Evolutionary conservation across 2,113 vertebrate genomes (phyloP).

Genomic region (Puntigrus tetrazona): DNA sequence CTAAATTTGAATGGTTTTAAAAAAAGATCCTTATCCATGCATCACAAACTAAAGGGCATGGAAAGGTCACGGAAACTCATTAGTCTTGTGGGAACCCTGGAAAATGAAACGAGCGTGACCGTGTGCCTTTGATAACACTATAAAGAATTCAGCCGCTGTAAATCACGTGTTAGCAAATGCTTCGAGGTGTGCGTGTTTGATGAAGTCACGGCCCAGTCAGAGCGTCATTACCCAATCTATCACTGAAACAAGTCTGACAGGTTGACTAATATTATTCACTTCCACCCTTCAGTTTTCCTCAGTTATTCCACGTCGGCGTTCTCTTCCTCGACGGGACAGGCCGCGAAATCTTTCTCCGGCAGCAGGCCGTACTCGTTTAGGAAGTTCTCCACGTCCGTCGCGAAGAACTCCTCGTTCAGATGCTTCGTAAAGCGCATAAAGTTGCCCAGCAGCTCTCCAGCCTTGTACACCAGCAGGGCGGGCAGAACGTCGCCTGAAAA

Average conservation of each 20-base stretch:
- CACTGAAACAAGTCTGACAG: background rate
- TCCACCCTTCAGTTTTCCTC: background rate
- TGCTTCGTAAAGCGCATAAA: constrained; percentile 89
- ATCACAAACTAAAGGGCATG: background rate
- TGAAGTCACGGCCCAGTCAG: background rate
- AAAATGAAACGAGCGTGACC: background rate
- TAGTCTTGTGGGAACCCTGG: background rate
- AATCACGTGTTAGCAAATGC: background rate
- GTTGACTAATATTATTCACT: background rate
- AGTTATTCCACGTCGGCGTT: constrained; percentile 77
- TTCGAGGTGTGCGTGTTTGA: background rate
- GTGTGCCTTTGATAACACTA: background rate
- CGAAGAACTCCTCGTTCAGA: constrained; percentile 89
- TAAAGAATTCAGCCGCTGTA: background rate
- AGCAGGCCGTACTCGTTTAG: constrained; percentile 94
- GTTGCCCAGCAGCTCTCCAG: constrained; percentile 92
- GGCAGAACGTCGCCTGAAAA: constrained; percentile 90
- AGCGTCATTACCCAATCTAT: background rate
- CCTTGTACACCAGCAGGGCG: constrained; percentile 90
- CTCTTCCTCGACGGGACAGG: constrained; percentile 71
- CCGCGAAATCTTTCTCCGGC: constrained; percentile 83
- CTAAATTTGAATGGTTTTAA: background rate
- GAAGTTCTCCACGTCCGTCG: constrained; percentile 90
- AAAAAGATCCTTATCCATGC: background rate
- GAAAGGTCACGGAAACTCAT: background rate